Evolutionary conservation across 1,140 invertebrate genomes (phyloP), one percentile per base, ranked within the genome.

Genomic region (Ips nitidus): DNA sequence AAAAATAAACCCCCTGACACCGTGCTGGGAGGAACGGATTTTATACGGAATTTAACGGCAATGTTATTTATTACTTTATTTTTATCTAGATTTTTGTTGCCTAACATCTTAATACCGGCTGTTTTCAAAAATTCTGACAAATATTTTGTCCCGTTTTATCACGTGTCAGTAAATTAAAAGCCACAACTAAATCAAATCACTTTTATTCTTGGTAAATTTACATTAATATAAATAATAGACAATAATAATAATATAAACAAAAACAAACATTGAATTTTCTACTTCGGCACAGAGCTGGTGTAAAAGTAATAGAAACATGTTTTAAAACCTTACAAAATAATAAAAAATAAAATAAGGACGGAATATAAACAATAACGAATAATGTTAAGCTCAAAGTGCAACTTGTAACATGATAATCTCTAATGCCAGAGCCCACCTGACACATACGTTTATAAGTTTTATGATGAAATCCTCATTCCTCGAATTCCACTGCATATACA

Each of bases 351-450:
- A 50, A 50, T 50, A 50, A 47, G 71, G 71, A 73, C 71, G 71
- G 71, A 73, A 73, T 73, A 73, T 70, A 73, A 73, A 73, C 68
- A 70, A 73, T 59, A 63, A 52, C 37, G 37, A 55, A 55, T 5
- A 5, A n/a, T 5, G 8, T 47, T 47, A 6, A 50, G 22, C 45
- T 6, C 45, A 22, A 50, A 50, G 45, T 22, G 45, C 45, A 50
- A 50, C 45, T 50, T 50, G 7, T 22, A 22, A 22, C 22, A 22
- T 22, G 22, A 22, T 22, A 22, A 22, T 22, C 22, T 22, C 22
- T 22, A 22, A 22, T 22, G 45, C 45, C n/a, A n/a, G n/a, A 47
- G 37, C 52, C n/a, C 37, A 55, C n/a, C 52, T 36, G 37, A n/a
- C 45, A 47, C 4, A 47, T n/a, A 55, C 37, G n/a, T 7, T 37